Evolutionary conservation across 35 echinoderm and acorn worm species (phyloP).

Genomic region (Ptychodera flava): DNA sequence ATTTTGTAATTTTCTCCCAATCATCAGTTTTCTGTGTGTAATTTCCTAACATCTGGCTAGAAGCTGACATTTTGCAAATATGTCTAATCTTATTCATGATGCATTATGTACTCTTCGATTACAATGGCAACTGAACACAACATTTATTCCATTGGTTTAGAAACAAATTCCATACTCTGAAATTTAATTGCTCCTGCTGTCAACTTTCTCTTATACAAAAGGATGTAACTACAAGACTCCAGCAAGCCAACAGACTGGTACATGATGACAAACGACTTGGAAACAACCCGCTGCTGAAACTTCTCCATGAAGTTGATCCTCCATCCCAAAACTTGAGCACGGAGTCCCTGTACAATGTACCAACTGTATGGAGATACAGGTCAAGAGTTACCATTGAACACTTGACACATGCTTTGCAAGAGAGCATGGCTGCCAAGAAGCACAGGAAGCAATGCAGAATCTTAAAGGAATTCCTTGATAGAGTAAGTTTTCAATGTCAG

Average conservation of each 20-base stretch:
- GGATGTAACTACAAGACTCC: neutral
- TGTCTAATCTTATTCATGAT: too few relatives aligned
- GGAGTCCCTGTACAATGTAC: neutral
- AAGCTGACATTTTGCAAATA: too few relatives aligned
- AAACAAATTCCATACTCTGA: too few relatives aligned
- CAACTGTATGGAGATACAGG: constrained; percentile 23
- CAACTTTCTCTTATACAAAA: too few relatives aligned
- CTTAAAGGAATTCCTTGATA: constrained; percentile 11
- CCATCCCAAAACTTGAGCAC: neutral
- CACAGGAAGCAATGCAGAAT: neutral
- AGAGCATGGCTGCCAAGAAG: neutral
- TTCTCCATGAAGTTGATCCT: constrained; percentile 9
- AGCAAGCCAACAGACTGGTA: neutral
- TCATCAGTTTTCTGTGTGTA: too few relatives aligned
- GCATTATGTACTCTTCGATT: too few relatives aligned
- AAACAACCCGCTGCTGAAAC: constrained; percentile 13
- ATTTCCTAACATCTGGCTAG: too few relatives aligned
- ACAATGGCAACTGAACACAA: too few relatives aligned
- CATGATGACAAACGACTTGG: constrained; percentile 24
- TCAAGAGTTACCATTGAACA: constrained; percentile 15
- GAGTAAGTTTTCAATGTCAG: neutral
- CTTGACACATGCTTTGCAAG: constrained; percentile 14
- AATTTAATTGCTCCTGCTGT: too few relatives aligned
- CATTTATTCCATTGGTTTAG: too few relatives aligned
- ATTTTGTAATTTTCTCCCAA: too few relatives aligned